phyloP scores from a whole-genome alignment of 2,797 vertebrate species.

The Sebastes diploproa region DNA sequence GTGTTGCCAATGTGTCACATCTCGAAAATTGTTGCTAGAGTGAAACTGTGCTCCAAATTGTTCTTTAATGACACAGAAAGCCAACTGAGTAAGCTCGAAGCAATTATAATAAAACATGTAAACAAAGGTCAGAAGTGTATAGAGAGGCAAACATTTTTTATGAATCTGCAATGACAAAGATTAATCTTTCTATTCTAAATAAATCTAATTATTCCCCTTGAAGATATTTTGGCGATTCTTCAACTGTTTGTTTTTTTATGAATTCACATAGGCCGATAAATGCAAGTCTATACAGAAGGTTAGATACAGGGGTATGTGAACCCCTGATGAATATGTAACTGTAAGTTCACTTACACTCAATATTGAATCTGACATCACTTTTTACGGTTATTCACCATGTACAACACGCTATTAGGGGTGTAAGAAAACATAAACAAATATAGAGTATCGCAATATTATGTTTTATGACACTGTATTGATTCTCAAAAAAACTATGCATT shows the following conservation, averaged over 20 bases:
- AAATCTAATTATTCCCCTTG: neutral
- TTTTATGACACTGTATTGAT: too few species aligned
- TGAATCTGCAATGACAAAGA: neutral
- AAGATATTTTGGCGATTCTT: neutral
- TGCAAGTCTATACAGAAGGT: neutral
- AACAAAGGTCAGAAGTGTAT: neutral
- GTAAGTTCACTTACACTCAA: neutral
- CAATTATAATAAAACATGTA: neutral
- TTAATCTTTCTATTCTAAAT: neutral
- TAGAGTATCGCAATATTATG: too few species aligned
- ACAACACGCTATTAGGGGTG: too few species aligned
- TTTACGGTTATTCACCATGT: too few species aligned
- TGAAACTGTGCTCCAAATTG: neutral
- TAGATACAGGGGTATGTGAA: neutral
- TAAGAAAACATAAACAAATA: too few species aligned
- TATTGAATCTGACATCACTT: neutral
- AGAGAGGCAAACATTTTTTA: neutral
- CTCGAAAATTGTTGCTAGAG: neutral
- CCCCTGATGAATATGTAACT: conserved; percentile 20
- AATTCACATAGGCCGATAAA: neutral
- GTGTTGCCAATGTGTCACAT: neutral
- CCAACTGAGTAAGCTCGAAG: neutral
- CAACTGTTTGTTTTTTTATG: neutral
- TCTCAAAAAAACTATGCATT: too few species aligned
- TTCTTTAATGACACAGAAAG: conserved; percentile 21